Evolutionary conservation across 2,888 invertebrate genomes (phyloP), one percentile per base, ranked within the genome.

Genomic region (Notodonta dromedarius): DNA sequence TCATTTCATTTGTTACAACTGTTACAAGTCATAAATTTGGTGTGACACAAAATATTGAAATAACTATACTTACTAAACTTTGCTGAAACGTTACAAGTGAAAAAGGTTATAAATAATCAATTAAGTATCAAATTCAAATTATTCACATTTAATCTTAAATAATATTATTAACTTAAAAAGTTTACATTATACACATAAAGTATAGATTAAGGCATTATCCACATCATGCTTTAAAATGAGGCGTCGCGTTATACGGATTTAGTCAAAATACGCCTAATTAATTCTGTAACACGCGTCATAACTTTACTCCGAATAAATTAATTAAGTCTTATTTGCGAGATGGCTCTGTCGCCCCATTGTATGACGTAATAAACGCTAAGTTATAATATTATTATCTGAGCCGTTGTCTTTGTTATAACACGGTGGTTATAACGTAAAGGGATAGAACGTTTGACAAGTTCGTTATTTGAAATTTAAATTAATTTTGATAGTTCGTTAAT

Each of bases 241-340:
- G 76, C 74, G 71, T 74, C 71, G 74, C 72, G 76, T 79, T 78
- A 74, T 70, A 65, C 69, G 67, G 72, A 74, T 79, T 82, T 82
- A 63, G 76, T 72, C 79, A 63, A 79, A 89, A 90, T 89, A 86
- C 84, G 71, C 83, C 80, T 86, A 89, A 91, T 87, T 78, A 87
- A 89, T 89, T 87, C 90, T 78, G 66, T 75, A 80, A 80, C 90
- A 90, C 88, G 90, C 86, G 82, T 86, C 85, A 85, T 84, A 86
- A 87, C 85, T 89, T 87, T 73, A 80, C 79, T 68, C 74, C 68
- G 86, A 88, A 88, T 90, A 86, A 87, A 90, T 90, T 90, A 85
- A 86, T 89, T 87, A 86, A 87, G 79, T 82, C 79, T 76, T 85
- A 86, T 87, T 88, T 85, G 79, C 70, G 70, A 76, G 70, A 71